Base-by-base conservation (phyloP, 2,113 vertebrate genomes). In the Grammomys surdaster region DNA sequence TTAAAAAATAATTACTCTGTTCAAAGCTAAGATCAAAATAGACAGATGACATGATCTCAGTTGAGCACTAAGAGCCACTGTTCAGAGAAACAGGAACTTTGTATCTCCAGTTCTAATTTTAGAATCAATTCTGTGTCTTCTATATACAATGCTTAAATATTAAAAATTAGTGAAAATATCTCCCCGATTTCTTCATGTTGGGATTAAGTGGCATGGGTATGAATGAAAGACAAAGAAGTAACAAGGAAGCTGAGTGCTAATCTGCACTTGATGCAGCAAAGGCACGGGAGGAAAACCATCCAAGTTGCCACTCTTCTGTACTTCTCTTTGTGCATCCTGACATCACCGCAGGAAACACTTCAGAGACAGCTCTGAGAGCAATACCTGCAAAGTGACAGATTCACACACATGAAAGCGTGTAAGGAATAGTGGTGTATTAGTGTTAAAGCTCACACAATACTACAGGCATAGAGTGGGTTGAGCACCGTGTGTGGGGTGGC, bases 1-100 rank as follows among this genome's bases (percentile, higher is more conserved):
- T 56, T 28, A 96, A 96, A 94, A 81, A 81, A 94, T 40, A 96
- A 97, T 13, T 85, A 84, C 56, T 84, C 13, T 76, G 33, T 91
- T 94, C 28, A 95, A 91, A 95, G 96, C 67, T 63, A 89, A n/a
- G 93, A 92, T 94, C 24, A 63, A n/a, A 43, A 63, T 60, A 72
- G 24, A 93, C 10, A 77, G n/a, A 88, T 73, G 87, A 87, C 24
- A 46, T 75, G 67, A 84, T 88, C 77, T 69, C 28, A 65, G 40
- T 22, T 87, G 19, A 85, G 16, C n/a, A 16, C 80, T 91, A 81
- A 46, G 88, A 78, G 3, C 5, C 78, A 82, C 12, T 80, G 70
- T 65, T 88, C 48, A 67, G 40, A 94, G 70, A 97, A 90, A 40
- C 19, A 69, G 4, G 14, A 0, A 65, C 73, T 82, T 95, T 95